Conservation (phyloP, 2,888 invertebrate genomes). For the Anorthoa munda region DNA sequence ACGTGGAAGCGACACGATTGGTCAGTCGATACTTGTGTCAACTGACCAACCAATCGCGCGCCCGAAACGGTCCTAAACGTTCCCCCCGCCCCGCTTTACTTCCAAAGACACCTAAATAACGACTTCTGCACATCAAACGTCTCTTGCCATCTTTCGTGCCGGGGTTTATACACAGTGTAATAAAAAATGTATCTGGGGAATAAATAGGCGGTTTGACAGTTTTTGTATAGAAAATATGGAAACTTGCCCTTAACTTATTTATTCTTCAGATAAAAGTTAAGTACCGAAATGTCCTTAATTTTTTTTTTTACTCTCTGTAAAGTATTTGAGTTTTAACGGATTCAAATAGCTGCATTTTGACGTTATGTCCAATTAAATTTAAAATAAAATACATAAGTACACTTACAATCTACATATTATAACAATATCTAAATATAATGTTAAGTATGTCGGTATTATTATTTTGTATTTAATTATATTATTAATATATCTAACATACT, state of each 20-base stretch:
- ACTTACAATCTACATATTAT: conserved; percentile 28
- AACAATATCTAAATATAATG: conserved; percentile 4
- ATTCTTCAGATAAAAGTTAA: background rate
- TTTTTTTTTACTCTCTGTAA: background rate
- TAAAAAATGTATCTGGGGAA: background rate
- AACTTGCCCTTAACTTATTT: too few species aligned
- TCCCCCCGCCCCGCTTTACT: too few species aligned
- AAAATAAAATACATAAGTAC: conserved; percentile 27
- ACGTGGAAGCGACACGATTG: too few species aligned
- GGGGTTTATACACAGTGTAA: too few species aligned
- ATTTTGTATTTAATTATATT: conserved; percentile 28
- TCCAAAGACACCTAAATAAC: too few species aligned
- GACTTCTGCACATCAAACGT: too few species aligned
- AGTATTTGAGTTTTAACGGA: background rate
- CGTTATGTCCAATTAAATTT: background rate
- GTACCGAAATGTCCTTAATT: background rate
- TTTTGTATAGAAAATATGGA: too few species aligned
- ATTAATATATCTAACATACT: conserved; percentile 23
- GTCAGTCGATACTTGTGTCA: too few species aligned
- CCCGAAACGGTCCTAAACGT: too few species aligned
- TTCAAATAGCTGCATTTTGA: conserved; percentile 14
- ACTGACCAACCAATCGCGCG: too few species aligned
- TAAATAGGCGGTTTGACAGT: too few species aligned
- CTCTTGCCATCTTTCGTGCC: too few species aligned
- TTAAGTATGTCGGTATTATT: conserved; percentile 20